Conservation (phyloP, 1,140 invertebrate species). For the Drosophila lini region DNA sequence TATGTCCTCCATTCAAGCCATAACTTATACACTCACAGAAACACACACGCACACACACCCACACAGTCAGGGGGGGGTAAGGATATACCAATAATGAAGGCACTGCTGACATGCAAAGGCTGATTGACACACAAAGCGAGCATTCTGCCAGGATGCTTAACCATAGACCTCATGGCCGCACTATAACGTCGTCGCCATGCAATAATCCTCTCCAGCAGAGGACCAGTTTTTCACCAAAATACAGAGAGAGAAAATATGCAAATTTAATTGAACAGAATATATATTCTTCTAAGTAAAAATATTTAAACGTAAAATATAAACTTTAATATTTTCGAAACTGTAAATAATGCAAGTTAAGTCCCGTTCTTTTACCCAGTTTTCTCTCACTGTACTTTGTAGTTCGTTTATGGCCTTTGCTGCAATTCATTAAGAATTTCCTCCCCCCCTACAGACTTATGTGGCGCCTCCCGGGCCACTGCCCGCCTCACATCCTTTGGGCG, state of each 20-base stretch:
- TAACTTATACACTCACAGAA: constrained; percentile 23
- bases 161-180: constrained; percentile 1
- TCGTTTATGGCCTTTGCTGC: constrained; percentile 35
- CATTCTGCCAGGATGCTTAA: constrained; percentile 39
- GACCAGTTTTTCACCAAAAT: neutral
- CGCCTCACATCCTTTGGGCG: neutral
- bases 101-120: constrained; percentile 65
- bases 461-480: neutral
- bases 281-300: too few relatives aligned
- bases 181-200: neutral
- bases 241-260: neutral
- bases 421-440: constrained; percentile 70
- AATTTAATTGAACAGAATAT: too few relatives aligned
- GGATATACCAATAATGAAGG: constrained; percentile 38
- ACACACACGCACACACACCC: constrained; percentile 11
- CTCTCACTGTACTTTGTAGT: neutral
- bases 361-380: neutral
- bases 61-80: neutral
- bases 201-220: neutral
- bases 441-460: constrained; percentile 29
- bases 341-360: too few relatives aligned
- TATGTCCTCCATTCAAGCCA: constrained; percentile 15
- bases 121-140: constrained; percentile 76
- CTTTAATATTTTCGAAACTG: too few relatives aligned
- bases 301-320: too few relatives aligned